phyloP scores from a whole-genome alignment of 2,797 vertebrate species.

The Adelosebastes latens region DNA sequence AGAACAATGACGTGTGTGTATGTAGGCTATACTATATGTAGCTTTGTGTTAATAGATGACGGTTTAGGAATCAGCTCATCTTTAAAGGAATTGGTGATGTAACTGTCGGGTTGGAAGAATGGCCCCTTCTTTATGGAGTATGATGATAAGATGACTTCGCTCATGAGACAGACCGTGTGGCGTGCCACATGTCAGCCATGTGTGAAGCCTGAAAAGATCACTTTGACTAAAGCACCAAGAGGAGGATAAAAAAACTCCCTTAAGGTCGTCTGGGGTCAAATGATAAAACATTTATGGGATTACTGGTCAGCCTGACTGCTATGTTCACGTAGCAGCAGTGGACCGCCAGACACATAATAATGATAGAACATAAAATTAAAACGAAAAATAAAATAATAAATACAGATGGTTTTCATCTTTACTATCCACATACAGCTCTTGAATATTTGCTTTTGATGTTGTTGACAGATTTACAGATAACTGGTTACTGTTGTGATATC shows the following conservation, averaged over 20 bases:
- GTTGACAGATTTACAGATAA: background rate
- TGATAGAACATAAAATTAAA: background rate
- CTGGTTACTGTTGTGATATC: background rate
- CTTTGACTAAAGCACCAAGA: background rate
- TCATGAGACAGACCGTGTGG: slow-evolving; percentile 11
- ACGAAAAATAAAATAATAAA: background rate
- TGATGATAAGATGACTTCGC: background rate
- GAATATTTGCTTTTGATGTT: background rate
- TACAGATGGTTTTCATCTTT: background rate
- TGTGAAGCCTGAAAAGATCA: background rate
- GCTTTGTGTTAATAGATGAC: background rate
- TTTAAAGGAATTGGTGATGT: background rate
- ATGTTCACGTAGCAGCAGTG: background rate
- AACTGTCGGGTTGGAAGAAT: background rate
- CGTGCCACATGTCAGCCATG: background rate
- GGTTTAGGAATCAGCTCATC: background rate
- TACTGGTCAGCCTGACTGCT: background rate
- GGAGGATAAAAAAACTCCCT: background rate
- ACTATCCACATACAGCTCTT: background rate
- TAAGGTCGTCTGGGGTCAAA: background rate
- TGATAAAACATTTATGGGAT: background rate
- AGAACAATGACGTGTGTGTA: background rate
- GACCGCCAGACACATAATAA: background rate
- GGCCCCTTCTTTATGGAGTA: background rate
- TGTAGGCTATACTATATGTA: background rate